phyloP scores from a whole-genome alignment of 2,113 vertebrate species.

The Pica pica region DNA sequence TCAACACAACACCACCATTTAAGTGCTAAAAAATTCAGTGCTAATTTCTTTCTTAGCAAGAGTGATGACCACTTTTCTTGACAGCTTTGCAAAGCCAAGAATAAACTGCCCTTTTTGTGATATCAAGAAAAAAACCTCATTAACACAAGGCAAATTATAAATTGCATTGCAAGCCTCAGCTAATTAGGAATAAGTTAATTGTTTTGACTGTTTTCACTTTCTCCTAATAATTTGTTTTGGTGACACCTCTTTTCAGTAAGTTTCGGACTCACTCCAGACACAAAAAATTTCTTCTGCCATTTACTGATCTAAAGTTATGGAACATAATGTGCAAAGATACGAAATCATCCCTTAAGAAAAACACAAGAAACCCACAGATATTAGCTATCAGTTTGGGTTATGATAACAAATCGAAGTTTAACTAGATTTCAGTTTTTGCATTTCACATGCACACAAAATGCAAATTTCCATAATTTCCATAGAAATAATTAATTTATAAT shows the following conservation, averaged over 20 bases:
- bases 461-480: background rate
- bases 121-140: background rate
- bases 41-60: background rate
- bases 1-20: background rate
- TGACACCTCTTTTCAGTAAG: background rate
- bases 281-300: background rate
- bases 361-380: background rate
- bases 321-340: background rate
- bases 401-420: accelerated
- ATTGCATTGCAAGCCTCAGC: background rate
- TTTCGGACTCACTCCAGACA: background rate
- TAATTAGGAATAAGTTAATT: background rate
- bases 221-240: background rate
- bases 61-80: background rate
- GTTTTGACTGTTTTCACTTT: background rate
- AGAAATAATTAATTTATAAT: background rate
- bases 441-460: background rate
- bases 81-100: background rate
- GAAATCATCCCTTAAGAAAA: background rate
- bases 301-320: background rate
- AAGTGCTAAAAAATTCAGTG: background rate
- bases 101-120: background rate
- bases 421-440: background rate
- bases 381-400: background rate
- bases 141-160: background rate